Evolutionary conservation across 2,113 vertebrate species (phyloP).

Genomic region (Dasypus novemcinctus): DNA sequence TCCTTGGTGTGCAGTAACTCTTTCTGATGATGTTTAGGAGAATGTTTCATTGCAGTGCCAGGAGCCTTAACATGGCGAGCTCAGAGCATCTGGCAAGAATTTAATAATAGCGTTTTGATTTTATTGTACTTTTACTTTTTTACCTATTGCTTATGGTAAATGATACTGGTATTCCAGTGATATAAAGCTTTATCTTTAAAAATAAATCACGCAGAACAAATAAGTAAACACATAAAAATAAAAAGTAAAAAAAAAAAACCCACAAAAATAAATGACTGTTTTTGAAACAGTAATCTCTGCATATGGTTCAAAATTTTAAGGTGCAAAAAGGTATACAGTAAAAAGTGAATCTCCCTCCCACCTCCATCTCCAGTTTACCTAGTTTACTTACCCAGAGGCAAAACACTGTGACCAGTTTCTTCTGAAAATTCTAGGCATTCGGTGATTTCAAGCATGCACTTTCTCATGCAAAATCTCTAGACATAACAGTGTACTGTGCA

Average conservation of each 20-base stretch:
- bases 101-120: background rate
- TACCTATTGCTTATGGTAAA: background rate
- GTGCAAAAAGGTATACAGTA: background rate
- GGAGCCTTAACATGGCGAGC: background rate
- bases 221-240: no score
- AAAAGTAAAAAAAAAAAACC: no score
- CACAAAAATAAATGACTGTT: background rate
- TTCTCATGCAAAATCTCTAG: background rate
- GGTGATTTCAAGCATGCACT: background rate
- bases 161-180: slow-evolving; percentile 3
- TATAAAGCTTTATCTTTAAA: background rate
- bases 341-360: background rate
- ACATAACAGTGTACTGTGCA: background rate
- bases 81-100: background rate
- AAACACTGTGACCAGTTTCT: background rate
- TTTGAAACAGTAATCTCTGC: background rate
- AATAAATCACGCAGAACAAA: background rate
- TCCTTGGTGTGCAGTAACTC: background rate
- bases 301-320: background rate
- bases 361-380: background rate
- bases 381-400: background rate
- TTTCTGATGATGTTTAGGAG: background rate
- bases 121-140: background rate
- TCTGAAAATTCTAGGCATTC: background rate
- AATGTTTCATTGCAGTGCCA: background rate